A percentile compares a stretch with the other conserved stretches of the same genome.
phyloP scores from a whole-genome alignment of 37 sponge, comb jelly and placozoan genomes.

The Oopsacas minuta region DNA sequence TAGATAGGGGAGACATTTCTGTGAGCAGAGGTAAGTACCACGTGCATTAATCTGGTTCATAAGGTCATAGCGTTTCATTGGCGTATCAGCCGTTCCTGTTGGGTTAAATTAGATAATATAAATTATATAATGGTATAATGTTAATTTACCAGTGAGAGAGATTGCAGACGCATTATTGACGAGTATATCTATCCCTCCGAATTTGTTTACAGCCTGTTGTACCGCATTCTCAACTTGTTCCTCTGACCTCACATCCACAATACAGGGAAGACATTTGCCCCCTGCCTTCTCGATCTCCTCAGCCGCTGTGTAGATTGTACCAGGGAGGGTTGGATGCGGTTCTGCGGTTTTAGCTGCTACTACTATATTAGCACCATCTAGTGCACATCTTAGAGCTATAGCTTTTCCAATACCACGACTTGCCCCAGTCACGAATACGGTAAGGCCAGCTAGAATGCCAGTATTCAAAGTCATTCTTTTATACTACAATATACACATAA shows the following conservation, averaged over 20 bases:
- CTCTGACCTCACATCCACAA: slow-evolving; percentile 83
- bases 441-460: slow-evolving; percentile 62
- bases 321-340: slow-evolving; percentile 93
- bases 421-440: slow-evolving; percentile 92
- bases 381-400: slow-evolving; percentile 83
- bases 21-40: slow-evolving; percentile 83
- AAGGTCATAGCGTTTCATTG: slow-evolving; percentile 90
- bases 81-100: slow-evolving; percentile 50
- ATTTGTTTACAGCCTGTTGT: slow-evolving; percentile 56
- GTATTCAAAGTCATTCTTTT: neutral
- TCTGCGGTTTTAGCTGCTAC: slow-evolving; percentile 89
- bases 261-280: slow-evolving; percentile 84
- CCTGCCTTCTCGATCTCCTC: slow-evolving; percentile 88
- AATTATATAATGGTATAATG: too few relatives aligned
- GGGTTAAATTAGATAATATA: neutral
- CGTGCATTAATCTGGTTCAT: slow-evolving; percentile 95
- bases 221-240: slow-evolving; percentile 63
- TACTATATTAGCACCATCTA: slow-evolving; percentile 93
- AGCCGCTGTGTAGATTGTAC: slow-evolving; percentile 95
- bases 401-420: slow-evolving; percentile 97
- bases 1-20: slow-evolving; percentile 86
- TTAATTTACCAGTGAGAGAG: slow-evolving; percentile 71
- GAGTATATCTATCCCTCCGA: slow-evolving; percentile 95
- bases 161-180: slow-evolving; percentile 99
- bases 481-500: neutral